Conservation (phyloP, 2,113 vertebrate species). For the Nothobranchius kuhntae region DNA sequence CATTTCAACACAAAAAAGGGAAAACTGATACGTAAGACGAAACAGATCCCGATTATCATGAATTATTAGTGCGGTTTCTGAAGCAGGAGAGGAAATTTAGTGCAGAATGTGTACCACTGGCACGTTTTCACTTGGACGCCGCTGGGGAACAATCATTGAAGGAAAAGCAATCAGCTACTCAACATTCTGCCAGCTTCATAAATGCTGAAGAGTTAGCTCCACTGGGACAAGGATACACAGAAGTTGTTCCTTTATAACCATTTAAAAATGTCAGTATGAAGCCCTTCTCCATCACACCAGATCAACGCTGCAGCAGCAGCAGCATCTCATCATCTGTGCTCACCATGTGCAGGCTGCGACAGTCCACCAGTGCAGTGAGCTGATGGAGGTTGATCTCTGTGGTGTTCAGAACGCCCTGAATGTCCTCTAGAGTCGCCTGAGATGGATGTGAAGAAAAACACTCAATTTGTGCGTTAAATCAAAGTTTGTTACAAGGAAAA, state of each 20-base stretch:
- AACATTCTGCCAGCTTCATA: conserved; percentile 28
- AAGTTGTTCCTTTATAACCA: conserved; percentile 22
- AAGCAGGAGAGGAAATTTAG: background rate
- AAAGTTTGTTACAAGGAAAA: conserved; percentile 8
- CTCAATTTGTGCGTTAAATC: background rate
- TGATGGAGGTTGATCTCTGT: conserved; percentile 95
- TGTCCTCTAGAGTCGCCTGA: conserved; percentile 86
- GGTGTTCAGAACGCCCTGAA: conserved; percentile 90
- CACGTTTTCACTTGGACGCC: conserved; percentile 43
- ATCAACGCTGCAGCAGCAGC: conserved; percentile 3
- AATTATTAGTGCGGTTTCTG: conserved; percentile 5
- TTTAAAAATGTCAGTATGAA: conserved; percentile 20
- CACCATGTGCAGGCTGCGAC: conserved; percentile 97
- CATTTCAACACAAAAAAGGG: background rate
- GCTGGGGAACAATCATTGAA: conserved; percentile 15
- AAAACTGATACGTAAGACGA: background rate
- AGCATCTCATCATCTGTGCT: conserved; percentile 51
- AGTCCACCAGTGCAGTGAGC: conserved; percentile 96
- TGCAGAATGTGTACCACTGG: conserved; percentile 5
- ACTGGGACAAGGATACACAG: conserved; percentile 15
- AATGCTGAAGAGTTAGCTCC: conserved; percentile 26
- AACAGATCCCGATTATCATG: conserved; percentile 7
- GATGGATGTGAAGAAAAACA: conserved; percentile 29
- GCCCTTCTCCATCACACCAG: conserved; percentile 2
- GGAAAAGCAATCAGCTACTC: conserved; percentile 9